Evolutionary conservation across 2,888 invertebrate species (phyloP).

Genomic region (Parnassius glacialis): DNA sequence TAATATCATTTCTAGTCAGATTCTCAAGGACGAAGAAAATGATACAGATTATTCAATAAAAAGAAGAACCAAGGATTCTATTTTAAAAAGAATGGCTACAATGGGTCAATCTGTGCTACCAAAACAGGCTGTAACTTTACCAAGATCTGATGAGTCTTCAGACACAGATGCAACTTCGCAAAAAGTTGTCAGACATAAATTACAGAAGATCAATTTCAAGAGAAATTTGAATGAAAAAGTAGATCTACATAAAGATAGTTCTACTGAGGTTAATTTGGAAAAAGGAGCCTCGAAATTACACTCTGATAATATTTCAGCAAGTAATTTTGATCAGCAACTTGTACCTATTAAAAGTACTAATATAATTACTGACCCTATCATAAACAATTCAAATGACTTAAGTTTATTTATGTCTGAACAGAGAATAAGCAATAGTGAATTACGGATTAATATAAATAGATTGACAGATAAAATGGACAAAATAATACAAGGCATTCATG

Average conservation of each 20-base stretch:
- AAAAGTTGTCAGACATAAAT: constrained; percentile 54
- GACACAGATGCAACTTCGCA: constrained; percentile 51
- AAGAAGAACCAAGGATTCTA: constrained; percentile 61
- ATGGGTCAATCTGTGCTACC: constrained; percentile 73
- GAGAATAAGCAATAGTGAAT: constrained; percentile 64
- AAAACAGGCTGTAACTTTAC: constrained; percentile 35
- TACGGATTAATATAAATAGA: constrained; percentile 65
- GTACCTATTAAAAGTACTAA: constrained; percentile 41
- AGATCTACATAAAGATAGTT: constrained; percentile 33
- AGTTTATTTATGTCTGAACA: constrained; percentile 61
- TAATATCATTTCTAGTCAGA: constrained; percentile 10
- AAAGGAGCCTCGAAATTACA: constrained; percentile 30
- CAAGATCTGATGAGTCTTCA: constrained; percentile 61
- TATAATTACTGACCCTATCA: constrained; percentile 38
- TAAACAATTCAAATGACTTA: constrained; percentile 44
- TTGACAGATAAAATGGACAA: constrained; percentile 62
- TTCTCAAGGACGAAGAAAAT: constrained; percentile 46
- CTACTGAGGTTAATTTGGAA: constrained; percentile 38
- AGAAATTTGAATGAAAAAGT: constrained; percentile 42
- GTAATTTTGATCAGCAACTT: constrained; percentile 43
- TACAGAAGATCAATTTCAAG: constrained; percentile 43
- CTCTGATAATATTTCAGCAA: constrained; percentile 10
- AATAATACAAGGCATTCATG: constrained; percentile 51
- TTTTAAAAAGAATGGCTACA: constrained; percentile 66
- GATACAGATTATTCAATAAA: constrained; percentile 62